Evolutionary conservation across 2,888 invertebrate species (phyloP).

Genomic region (Lasioglossum leucozonium): DNA sequence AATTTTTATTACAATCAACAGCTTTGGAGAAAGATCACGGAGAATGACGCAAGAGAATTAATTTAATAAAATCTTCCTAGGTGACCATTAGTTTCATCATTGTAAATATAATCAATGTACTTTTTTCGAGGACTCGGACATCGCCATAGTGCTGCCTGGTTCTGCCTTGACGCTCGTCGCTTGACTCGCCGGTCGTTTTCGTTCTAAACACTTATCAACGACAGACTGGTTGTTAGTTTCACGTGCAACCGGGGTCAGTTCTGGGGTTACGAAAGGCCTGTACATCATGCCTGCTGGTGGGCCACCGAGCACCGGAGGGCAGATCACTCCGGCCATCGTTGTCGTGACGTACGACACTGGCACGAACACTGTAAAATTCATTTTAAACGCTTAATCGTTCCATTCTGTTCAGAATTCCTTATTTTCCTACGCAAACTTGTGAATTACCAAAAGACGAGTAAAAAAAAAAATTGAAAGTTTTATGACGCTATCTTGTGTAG

Average conservation of each 20-base stretch:
- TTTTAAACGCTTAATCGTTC: background rate
- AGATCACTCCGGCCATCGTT: slow-evolving; percentile 87
- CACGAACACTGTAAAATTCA: slow-evolving; percentile 58
- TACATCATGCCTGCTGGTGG: slow-evolving; percentile 86
- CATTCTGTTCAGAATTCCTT: background rate
- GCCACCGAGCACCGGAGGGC: slow-evolving; percentile 85
- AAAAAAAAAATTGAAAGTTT: background rate
- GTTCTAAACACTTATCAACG: slow-evolving; percentile 59
- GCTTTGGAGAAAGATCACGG: too few species aligned
- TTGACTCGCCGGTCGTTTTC: slow-evolving; percentile 85
- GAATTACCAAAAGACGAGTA: background rate
- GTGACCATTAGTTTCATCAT: background rate
- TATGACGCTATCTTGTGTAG: background rate
- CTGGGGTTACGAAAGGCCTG: slow-evolving; percentile 85
- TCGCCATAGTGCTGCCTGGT: slow-evolving; percentile 86
- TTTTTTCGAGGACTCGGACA: slow-evolving; percentile 87
- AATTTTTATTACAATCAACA: too few species aligned
- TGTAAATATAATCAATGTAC: slow-evolving; percentile 66
- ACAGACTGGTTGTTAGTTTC: slow-evolving; percentile 51
- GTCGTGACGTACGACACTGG: slow-evolving; percentile 86
- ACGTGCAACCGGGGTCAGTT: slow-evolving; percentile 61
- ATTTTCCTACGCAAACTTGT: background rate
- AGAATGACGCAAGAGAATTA: too few species aligned
- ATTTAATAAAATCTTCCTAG: background rate
- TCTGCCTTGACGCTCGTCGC: slow-evolving; percentile 87